Conservation (phyloP, 1,140 invertebrate genomes). For the Penaeus vannamei region DNA sequence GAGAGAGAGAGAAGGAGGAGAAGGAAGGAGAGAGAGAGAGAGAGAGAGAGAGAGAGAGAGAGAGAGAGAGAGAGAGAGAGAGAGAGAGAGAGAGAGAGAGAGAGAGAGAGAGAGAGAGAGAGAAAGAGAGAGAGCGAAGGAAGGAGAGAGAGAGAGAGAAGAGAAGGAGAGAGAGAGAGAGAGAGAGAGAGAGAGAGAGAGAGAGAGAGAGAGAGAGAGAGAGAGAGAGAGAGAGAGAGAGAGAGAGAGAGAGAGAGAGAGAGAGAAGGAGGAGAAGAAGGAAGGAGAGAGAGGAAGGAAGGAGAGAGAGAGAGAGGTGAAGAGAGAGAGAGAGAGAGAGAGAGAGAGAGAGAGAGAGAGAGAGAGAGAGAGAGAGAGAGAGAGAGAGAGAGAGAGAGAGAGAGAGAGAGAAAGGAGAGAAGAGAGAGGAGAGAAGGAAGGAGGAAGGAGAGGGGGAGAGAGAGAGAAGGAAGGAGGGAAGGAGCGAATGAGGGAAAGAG, state of each 20-base stretch:
- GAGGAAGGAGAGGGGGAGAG: background rate
- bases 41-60: slow-evolving; percentile 35
- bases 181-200: background rate
- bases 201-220: background rate
- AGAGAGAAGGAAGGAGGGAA: too few species aligned
- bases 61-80: slow-evolving; percentile 35
- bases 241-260: background rate
- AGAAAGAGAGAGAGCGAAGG: too few species aligned
- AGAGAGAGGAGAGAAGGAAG: background rate
- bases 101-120: too few species aligned
- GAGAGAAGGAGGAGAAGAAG: background rate
- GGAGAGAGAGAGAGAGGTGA: background rate
- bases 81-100: background rate
- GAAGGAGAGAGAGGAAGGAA: background rate
- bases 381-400: background rate
- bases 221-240: background rate
- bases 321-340: background rate
- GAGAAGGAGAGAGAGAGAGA: background rate
- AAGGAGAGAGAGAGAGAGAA: background rate
- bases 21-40: slow-evolving; percentile 14
- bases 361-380: background rate
- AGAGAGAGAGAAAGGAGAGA: background rate
- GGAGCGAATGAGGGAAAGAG: background rate
- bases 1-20: background rate
- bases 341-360: background rate